Evolutionary conservation across 2,113 vertebrate species (phyloP).

Genomic region (Aleadryas rufinucha): DNA sequence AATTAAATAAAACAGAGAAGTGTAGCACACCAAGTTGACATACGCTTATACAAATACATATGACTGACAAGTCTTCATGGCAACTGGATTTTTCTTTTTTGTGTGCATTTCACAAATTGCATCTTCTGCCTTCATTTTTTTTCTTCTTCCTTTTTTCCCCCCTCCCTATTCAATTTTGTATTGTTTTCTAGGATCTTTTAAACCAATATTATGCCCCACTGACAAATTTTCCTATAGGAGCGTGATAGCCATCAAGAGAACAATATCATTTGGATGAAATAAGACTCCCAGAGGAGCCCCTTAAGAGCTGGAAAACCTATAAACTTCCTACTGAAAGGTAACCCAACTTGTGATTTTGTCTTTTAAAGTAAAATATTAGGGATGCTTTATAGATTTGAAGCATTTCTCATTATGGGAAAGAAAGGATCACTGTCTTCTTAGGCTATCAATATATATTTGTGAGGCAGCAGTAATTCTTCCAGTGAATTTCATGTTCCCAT

Average conservation of each 20-base stretch:
- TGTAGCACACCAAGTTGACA: background rate
- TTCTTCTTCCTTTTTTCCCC: fast-evolving
- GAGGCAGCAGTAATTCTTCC: background rate
- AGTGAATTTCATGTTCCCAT: background rate
- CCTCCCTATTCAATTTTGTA: background rate
- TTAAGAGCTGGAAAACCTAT: constrained; percentile 10
- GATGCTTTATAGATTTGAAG: background rate
- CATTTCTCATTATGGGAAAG: background rate
- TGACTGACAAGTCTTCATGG: background rate
- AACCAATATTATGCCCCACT: background rate
- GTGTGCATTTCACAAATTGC: background rate
- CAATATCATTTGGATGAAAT: constrained; percentile 15
- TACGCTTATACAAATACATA: background rate
- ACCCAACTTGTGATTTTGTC: background rate
- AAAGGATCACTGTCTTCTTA: background rate
- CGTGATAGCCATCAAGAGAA: constrained; percentile 23
- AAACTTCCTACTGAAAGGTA: constrained; percentile 11
- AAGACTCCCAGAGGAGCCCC: background rate
- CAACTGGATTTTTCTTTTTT: background rate
- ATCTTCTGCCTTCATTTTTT: background rate
- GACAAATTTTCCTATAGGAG: constrained; percentile 5
- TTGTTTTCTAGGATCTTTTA: background rate
- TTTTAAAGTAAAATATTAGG: constrained; percentile 27
- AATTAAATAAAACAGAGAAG: background rate
- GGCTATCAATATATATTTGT: constrained; percentile 7